Evolutionary conservation across 2,797 vertebrate genomes (phyloP), one percentile per base, ranked within the genome.

Genomic region (Premnoplex brunnescens): DNA sequence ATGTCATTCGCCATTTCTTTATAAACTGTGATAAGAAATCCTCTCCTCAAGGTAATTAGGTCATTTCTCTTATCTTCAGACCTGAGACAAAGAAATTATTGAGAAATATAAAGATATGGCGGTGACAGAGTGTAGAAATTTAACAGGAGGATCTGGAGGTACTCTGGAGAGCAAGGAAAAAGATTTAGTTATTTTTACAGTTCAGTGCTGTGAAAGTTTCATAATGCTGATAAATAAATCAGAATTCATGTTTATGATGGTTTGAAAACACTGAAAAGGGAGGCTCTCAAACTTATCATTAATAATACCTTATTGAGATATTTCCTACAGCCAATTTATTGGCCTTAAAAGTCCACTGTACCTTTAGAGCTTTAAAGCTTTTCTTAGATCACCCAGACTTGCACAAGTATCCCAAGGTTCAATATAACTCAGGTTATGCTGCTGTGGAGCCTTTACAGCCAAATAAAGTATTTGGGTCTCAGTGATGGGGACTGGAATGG

Each of bases 111-210:
- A 78, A 95, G 93, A 79, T 76, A 78, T 20, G 36, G 56, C 64
- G 58, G 12, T 52, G 37, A 67, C 32, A 85, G 54, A 72, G 43
- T 39, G 9, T 14, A 63, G 48, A 81, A 93, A 94, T 82, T 71
- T 22, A 93, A 82, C 3, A 12, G 55, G 84, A 88, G 21, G 24
- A 55, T 87, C 86, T 87, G 44, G 37, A 88, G 44, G 36, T 76
- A 87, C 67, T 79, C 67, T 85, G 44, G 41, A 89, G 67, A 87
- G 59, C n/a, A 51, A 79, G 76, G 48, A 39, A 51, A 66, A 81
- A 87, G 16, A 84, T 90, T 79, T 86, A 41, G 37, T 78, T 66
- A 56, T 91, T 93, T 94, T 76, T 91, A 54, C 63, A 67, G 75
- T 77, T 93, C 56, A 54, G 32, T 74, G 48, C 3, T 67, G 43